phyloP scores from a whole-genome alignment of 2,797 vertebrate genomes.

The Poeciliopsis turneri region DNA sequence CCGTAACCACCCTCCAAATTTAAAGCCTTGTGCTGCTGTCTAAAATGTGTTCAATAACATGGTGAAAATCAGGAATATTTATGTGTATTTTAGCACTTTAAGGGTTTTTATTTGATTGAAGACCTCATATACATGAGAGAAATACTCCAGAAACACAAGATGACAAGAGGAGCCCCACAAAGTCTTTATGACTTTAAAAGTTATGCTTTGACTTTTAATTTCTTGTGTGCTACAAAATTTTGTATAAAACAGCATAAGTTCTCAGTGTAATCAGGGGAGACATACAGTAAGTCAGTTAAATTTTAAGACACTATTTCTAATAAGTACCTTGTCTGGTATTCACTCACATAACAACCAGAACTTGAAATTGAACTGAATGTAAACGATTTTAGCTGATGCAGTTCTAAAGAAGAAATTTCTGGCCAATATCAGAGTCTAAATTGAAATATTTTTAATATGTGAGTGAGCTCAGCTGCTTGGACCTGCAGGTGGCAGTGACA shows the following conservation, averaged over 20 bases:
- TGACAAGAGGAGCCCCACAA: slow-evolving; percentile 2
- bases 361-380: not conserved
- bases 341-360: not conserved
- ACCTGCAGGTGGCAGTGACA: not conserved
- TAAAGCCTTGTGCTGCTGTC: slow-evolving; percentile 33
- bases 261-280: slow-evolving; percentile 4
- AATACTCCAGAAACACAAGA: slow-evolving; percentile 10
- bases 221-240: slow-evolving; percentile 3
- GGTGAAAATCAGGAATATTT: slow-evolving; percentile 29
- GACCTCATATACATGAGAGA: slow-evolving; percentile 15
- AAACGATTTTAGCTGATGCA: not conserved
- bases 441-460: not conserved
- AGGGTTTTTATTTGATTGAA: slow-evolving; percentile 15
- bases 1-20: slow-evolving; percentile 48
- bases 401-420: not conserved
- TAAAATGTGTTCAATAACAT: slow-evolving; percentile 50
- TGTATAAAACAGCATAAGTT: not conserved
- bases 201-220: slow-evolving; percentile 4
- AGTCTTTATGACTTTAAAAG: slow-evolving; percentile 13
- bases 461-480: not conserved
- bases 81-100: slow-evolving; percentile 28
- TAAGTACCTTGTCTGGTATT: not conserved
- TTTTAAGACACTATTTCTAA: not conserved
- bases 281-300: slow-evolving; percentile 7
- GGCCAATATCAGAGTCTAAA: not conserved